phyloP scores from a whole-genome alignment of 2,888 invertebrate species.

The Harpalus rufipes region DNA sequence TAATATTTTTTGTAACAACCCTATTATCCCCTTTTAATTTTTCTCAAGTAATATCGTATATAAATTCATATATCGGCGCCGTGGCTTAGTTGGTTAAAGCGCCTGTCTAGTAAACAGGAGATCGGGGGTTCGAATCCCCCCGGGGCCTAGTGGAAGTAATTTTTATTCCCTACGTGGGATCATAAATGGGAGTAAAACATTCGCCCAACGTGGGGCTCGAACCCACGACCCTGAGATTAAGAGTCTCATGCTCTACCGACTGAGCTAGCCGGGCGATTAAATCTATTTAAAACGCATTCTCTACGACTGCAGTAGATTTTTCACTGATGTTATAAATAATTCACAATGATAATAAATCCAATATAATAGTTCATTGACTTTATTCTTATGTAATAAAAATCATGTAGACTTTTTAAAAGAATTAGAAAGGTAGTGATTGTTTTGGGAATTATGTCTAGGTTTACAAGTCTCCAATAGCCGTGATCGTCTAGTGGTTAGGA shows the following conservation, averaged over 20 bases:
- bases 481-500: constrained; percentile 77
- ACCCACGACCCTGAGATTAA: constrained; percentile 84
- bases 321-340: no score
- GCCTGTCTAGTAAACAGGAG: constrained; percentile 86
- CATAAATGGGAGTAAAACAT: constrained; percentile 66
- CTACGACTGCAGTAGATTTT: no score
- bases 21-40: no score
- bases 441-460: neutral
- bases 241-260: constrained; percentile 79
- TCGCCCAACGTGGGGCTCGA: constrained; percentile 83
- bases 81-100: constrained; percentile 91
- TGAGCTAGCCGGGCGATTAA: constrained; percentile 73
- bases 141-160: constrained; percentile 77
- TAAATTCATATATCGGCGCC: constrained; percentile 77
- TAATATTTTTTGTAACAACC: no score
- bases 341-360: no score
- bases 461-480: constrained; percentile 70
- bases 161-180: neutral
- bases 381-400: neutral
- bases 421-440: neutral
- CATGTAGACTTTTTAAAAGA: neutral
- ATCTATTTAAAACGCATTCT: no score
- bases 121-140: constrained; percentile 84
- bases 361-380: no score
- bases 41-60: no score